Conservation (phyloP, 1,140 invertebrate species). For the roundworm (Caenorhabditis elegans) region DNA sequence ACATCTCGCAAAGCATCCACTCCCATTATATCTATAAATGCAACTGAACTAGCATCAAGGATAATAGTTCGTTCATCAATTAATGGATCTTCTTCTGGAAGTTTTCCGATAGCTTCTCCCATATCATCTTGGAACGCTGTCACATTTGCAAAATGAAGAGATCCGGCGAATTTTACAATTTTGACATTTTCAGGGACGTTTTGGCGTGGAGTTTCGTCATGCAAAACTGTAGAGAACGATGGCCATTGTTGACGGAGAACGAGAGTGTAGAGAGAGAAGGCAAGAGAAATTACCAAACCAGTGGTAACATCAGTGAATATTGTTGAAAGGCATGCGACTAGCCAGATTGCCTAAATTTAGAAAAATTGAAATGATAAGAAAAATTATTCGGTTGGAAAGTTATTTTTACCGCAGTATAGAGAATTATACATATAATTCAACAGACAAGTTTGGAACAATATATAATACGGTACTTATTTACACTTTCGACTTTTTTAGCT, state of each 20-base stretch:
- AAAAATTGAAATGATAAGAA: background rate
- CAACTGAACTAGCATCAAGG: constrained; percentile 48
- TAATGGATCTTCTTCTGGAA: background rate
- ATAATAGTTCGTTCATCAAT: constrained; percentile 24
- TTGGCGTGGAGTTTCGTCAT: constrained; percentile 31
- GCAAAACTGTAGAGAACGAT: constrained; percentile 32
- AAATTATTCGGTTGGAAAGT: too few relatives aligned
- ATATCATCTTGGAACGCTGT: constrained; percentile 48
- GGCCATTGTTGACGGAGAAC: constrained; percentile 67
- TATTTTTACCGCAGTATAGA: too few relatives aligned
- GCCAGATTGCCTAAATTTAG: constrained; percentile 69
- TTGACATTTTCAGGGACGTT: constrained; percentile 30
- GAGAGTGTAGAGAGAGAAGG: constrained; percentile 70
- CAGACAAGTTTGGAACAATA: too few relatives aligned
- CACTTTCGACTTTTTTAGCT: too few relatives aligned
- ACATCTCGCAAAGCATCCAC: constrained; percentile 49
- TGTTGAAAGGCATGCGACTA: constrained; percentile 70
- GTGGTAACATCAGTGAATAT: constrained; percentile 71
- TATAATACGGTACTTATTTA: too few relatives aligned
- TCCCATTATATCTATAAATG: constrained; percentile 52
- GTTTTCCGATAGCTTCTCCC: constrained; percentile 35
- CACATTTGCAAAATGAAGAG: constrained; percentile 57
- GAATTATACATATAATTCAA: too few relatives aligned
- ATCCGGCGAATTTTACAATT: constrained; percentile 41
- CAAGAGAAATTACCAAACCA: constrained; percentile 69